Conservation (phyloP, 2,797 vertebrate species). For the Syncerus caffer region DNA sequence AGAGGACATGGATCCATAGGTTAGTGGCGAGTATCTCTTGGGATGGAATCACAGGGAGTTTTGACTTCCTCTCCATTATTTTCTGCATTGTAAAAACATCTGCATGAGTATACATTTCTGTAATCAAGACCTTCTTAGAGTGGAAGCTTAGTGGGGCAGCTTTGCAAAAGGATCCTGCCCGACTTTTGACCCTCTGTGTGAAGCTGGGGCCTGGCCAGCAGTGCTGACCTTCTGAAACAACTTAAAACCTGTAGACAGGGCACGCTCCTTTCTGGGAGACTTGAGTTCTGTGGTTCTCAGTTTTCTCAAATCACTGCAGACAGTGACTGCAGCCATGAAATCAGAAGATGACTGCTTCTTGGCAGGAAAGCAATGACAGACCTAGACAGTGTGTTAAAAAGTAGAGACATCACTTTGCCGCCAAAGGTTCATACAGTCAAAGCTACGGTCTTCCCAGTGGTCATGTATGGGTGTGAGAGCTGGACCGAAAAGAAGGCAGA, state of each 20-base stretch:
- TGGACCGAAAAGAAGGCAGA: background rate
- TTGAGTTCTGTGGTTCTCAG: background rate
- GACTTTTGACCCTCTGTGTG: no score
- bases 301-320: background rate
- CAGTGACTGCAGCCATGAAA: background rate
- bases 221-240: background rate
- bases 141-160: background rate
- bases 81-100: background rate
- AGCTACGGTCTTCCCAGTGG: background rate
- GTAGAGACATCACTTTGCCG: background rate
- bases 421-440: background rate
- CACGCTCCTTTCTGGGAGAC: background rate
- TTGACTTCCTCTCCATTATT: background rate
- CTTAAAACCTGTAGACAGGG: no score
- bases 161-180: background rate
- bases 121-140: background rate
- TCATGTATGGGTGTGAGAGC: background rate
- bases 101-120: background rate
- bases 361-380: background rate
- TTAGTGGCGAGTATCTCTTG: no score
- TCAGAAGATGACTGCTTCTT: background rate
- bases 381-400: background rate
- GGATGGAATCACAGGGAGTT: background rate
- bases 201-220: background rate
- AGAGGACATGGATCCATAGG: background rate